Percentiles rank a stretch among this genome's conserved stretches.
These are phyloP conservation scores for Stichopus horrens DNA, from an alignment of 53 echinoderm and acorn worm genomes.

Conservation along the genomic window DNA sequence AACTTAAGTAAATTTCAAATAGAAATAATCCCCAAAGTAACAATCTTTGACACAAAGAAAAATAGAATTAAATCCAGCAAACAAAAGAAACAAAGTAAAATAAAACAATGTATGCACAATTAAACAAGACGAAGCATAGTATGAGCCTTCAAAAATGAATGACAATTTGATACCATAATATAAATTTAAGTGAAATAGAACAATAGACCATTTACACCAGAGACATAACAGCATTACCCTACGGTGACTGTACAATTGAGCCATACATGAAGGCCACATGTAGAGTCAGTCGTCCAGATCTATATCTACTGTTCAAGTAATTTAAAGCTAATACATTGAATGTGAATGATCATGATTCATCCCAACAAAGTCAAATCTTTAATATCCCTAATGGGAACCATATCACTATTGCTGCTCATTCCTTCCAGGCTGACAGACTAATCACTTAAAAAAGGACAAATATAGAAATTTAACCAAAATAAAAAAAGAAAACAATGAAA, in stretches of 20 bases:
- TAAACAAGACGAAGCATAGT: background rate
- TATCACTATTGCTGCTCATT: background rate
- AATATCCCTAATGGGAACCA: slow-evolving; percentile 31
- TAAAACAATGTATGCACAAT: background rate
- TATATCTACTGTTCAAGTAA: background rate
- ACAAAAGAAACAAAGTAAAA: no score
- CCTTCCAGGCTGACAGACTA: slow-evolving; percentile 19
- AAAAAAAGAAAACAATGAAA: background rate
- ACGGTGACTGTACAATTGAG: background rate
- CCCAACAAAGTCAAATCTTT: background rate
- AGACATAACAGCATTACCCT: background rate
- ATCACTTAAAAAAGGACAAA: slow-evolving; percentile 37
- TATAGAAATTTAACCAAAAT: slow-evolving; percentile 13
- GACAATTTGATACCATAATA: background rate
- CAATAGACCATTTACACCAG: background rate
- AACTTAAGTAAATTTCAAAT: no score
- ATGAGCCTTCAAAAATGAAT: background rate
- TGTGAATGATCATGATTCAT: background rate
- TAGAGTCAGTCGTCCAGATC: background rate
- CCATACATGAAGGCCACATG: background rate
- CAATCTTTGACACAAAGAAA: no score
- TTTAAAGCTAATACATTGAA: background rate
- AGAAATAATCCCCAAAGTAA: no score
- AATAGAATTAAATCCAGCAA: no score
- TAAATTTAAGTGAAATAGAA: background rate